Evolutionary conservation across 2,113 vertebrate genomes (phyloP).

Genomic region (Hylia prasina): DNA sequence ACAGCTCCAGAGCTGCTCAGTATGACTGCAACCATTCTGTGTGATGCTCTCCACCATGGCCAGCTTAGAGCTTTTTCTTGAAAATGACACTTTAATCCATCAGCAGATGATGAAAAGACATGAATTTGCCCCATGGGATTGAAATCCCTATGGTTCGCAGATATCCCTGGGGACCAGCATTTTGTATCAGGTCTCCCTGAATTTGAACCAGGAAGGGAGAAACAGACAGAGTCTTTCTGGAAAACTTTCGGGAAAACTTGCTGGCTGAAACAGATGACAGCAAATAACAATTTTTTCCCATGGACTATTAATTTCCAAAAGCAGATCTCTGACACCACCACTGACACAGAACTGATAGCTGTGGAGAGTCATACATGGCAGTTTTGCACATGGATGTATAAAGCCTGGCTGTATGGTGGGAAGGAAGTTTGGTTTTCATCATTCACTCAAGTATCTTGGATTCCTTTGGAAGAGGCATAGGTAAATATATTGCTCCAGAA

Average conservation of each 20-base stretch:
- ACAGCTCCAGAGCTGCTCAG: background rate
- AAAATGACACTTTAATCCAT: background rate
- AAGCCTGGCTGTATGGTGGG: background rate
- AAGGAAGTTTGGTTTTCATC: background rate
- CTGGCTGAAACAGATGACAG: background rate
- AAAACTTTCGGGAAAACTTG: background rate
- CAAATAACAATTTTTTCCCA: background rate
- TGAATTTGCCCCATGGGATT: background rate
- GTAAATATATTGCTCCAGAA: background rate
- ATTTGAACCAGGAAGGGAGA: background rate
- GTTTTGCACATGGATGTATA: background rate
- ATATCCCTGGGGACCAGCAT: background rate
- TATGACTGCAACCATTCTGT: background rate
- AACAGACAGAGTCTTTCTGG: background rate
- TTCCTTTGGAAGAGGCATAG: background rate
- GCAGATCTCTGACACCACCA: background rate
- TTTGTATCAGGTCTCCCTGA: background rate
- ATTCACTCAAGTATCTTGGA: background rate
- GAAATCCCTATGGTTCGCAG: background rate
- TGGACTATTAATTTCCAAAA: background rate
- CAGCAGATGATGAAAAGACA: background rate
- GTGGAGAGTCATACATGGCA: background rate
- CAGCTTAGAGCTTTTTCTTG: background rate
- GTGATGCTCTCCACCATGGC: background rate
- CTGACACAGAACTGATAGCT: background rate